Base-by-base conservation (phyloP, 1,140 invertebrate genomes). In the Bombus polaris region DNA sequence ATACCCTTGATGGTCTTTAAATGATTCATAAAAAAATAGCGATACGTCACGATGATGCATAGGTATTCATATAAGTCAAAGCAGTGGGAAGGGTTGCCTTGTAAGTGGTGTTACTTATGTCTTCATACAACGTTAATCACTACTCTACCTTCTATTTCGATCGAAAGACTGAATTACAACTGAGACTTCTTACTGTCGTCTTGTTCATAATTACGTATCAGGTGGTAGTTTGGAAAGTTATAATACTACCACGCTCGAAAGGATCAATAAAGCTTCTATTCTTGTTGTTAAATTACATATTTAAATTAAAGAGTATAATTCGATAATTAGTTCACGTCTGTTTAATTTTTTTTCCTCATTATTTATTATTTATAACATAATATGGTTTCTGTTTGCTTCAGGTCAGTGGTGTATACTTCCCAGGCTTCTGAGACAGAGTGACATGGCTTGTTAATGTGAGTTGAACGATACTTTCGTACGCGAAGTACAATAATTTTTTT, bases 341-440 rank as follows among this genome's bases (percentile, higher is more conserved):
- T 44, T 28, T 15, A 12, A 74, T 25, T 15, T 70, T 59, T 71
- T 9, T n/a, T 18, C 32, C n/a, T 79, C 37, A 44, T 12, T 62
- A 13, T 13, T 62, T 53, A 22, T 65, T 78, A 57, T 32, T 28
- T 72, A 5, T 44, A 47, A 59, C 70, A 4, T 9, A 32, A 25
- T 71, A 72, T 22, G 9, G 1, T 65, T n/a, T 53, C 9, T 86
- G 86, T 91, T 53, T 92, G 72, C 94, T 94, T 47, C 91, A 95
- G 94, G 94, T 95, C 94, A 95, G 94, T 94, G 93, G 92, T 94
- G 92, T 91, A 93, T 94, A 92, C 91, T 94, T 93, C 90, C 87
- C 92, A 86, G 92, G 89, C 90, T 92, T 91, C 93, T 94, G 92
- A 93, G 91, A 92, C 91, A 91, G 90, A 82, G 85, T 91, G 90